These are phyloP conservation scores for Dicaeum eximium DNA, from an alignment of 2,113 vertebrate species.

Conservation along the genomic window DNA sequence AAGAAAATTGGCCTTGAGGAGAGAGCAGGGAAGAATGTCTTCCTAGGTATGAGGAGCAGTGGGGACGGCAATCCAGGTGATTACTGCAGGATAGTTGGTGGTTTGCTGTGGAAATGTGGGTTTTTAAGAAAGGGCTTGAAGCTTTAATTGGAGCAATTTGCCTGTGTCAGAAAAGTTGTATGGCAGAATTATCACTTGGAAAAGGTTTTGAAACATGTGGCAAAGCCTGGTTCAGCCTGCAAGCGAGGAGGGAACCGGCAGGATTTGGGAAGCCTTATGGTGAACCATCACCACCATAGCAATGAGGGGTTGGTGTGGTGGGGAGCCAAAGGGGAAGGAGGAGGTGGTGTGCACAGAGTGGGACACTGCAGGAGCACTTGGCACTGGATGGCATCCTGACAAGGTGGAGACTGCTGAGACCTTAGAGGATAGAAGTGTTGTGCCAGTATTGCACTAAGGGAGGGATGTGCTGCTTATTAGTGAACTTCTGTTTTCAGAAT, in stretches of 20 bases:
- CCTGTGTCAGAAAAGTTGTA: background rate
- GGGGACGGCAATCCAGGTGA: background rate
- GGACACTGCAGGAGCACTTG: background rate
- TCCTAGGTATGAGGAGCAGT: background rate
- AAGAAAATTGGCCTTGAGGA: background rate
- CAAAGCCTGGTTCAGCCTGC: background rate
- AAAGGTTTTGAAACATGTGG: fast-evolving
- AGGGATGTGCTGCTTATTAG: background rate
- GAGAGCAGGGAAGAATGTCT: background rate
- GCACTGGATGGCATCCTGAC: background rate
- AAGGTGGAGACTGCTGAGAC: background rate
- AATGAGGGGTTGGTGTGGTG: background rate
- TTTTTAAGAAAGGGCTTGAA: background rate
- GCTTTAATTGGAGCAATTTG: background rate
- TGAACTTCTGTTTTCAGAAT: background rate
- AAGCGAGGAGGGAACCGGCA: fast-evolving
- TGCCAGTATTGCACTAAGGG: fast-evolving
- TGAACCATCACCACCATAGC: background rate
- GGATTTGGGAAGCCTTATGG: background rate
- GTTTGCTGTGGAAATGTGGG: background rate
- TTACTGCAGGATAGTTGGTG: background rate
- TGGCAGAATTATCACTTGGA: background rate
- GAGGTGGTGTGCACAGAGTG: background rate
- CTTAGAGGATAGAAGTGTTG: background rate
- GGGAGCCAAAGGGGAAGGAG: background rate